phyloP scores from a whole-genome alignment of 2,797 vertebrate genomes.

The Dendrocincla fuliginosa region DNA sequence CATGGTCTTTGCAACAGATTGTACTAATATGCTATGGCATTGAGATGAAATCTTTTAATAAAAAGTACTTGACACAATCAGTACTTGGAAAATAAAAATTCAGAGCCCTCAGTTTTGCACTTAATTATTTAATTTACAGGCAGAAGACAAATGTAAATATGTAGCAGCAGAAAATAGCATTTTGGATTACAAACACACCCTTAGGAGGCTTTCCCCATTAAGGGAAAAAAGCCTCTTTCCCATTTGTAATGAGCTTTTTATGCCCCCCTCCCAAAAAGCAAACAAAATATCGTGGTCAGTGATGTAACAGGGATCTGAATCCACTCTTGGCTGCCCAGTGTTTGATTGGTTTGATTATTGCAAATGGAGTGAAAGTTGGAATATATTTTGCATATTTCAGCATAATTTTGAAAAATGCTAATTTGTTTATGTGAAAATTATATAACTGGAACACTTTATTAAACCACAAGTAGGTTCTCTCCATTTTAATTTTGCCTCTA shows the following conservation, averaged over 20 bases:
- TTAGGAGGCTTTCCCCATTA: background rate
- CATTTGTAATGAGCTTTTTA: background rate
- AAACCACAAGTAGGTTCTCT: background rate
- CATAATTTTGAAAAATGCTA: background rate
- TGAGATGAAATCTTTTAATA: background rate
- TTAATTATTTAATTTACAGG: background rate
- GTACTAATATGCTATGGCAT: background rate
- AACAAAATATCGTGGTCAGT: background rate
- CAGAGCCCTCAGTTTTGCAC: background rate
- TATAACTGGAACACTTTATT: background rate
- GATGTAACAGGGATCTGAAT: background rate
- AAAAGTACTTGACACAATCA: background rate
- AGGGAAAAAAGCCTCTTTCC: background rate
- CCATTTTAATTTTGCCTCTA: background rate
- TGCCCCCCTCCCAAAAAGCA: background rate
- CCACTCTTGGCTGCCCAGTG: background rate
- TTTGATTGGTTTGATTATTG: background rate
- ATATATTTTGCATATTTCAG: background rate
- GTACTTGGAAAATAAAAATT: background rate
- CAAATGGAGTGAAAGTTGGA: background rate
- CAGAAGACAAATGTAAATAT: background rate
- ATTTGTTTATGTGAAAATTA: background rate
- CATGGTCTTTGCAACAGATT: background rate
- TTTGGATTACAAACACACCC: background rate
- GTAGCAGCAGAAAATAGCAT: background rate